Percentiles rank a stretch among this genome's conserved stretches.
phyloP scores from a whole-genome alignment of 1,140 invertebrate species.

The Campoletis sonorensis region DNA sequence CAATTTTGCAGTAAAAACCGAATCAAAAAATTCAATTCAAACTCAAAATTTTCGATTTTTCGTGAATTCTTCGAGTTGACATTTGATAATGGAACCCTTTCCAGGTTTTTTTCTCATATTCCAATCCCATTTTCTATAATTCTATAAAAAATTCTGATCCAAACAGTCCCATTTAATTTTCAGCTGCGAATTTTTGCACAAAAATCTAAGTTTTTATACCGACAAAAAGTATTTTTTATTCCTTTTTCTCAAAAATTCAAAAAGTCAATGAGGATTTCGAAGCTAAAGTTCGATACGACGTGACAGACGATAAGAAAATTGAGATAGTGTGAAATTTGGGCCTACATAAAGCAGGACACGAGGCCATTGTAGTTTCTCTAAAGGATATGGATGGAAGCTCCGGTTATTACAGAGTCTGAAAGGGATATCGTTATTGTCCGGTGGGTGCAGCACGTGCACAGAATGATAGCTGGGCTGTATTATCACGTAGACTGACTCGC shows the following conservation, averaged over 20 bases:
- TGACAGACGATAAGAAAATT: conserved; percentile 25
- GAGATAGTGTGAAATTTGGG: conserved; percentile 56
- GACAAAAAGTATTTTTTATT: background rate
- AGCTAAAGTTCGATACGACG: background rate
- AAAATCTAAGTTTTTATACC: background rate
- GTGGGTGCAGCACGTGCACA: background rate
- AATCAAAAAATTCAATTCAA: too few species aligned
- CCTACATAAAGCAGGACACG: conserved; percentile 66
- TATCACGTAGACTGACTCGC: too few species aligned
- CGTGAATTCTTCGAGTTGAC: background rate
- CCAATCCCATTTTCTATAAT: background rate
- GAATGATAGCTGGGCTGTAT: background rate
- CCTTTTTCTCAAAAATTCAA: background rate
- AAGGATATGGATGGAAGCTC: background rate
- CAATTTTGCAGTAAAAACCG: too few species aligned
- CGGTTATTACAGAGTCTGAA: background rate
- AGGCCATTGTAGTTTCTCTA: conserved; percentile 46
- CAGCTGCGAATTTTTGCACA: background rate
- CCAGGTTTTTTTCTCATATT: too few species aligned
- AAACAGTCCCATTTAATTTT: background rate
- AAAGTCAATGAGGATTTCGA: background rate
- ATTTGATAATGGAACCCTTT: too few species aligned
- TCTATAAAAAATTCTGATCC: too few species aligned
- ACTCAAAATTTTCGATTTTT: background rate
- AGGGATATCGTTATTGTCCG: background rate